Conservation (phyloP, 2,888 invertebrate species). For the Pseudoips prasinana region DNA sequence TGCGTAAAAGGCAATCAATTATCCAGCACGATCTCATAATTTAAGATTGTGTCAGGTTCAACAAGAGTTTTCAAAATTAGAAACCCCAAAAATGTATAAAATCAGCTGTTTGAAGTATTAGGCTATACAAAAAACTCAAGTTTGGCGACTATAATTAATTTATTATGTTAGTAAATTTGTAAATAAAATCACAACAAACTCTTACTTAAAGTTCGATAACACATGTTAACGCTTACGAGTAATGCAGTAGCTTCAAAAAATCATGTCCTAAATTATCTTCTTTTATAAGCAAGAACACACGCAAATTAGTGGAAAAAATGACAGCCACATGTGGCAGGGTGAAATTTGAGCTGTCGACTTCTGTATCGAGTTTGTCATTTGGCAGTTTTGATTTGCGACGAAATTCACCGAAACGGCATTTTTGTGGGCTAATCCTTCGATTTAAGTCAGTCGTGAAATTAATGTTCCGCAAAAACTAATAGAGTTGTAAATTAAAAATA, state of each 20-base stretch:
- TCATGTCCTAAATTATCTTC: slow-evolving; percentile 36
- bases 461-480: slow-evolving; percentile 27
- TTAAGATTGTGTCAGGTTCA: no score
- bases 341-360: slow-evolving; percentile 59
- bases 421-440: slow-evolving; percentile 45
- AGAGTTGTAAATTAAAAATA: slow-evolving; percentile 8
- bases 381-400: slow-evolving; percentile 47
- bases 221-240: slow-evolving; percentile 26
- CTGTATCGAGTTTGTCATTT: slow-evolving; percentile 47
- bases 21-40: no score
- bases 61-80: no score
- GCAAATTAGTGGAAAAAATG: slow-evolving; percentile 43
- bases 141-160: no score
- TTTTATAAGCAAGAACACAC: slow-evolving; percentile 43
- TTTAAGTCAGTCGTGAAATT: slow-evolving; percentile 68
- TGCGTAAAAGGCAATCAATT: no score
- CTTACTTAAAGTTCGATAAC: no score
- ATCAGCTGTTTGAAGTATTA: no score
- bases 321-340: slow-evolving; percentile 55
- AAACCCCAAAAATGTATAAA: no score
- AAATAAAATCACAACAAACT: no score
- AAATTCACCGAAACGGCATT: slow-evolving; percentile 63
- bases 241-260: slow-evolving; percentile 49
- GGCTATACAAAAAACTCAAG: no score
- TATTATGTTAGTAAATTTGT: no score